These are phyloP conservation scores for Aphelinus certus DNA, from an alignment of 1,140 invertebrate species.

Conservation along the genomic window DNA sequence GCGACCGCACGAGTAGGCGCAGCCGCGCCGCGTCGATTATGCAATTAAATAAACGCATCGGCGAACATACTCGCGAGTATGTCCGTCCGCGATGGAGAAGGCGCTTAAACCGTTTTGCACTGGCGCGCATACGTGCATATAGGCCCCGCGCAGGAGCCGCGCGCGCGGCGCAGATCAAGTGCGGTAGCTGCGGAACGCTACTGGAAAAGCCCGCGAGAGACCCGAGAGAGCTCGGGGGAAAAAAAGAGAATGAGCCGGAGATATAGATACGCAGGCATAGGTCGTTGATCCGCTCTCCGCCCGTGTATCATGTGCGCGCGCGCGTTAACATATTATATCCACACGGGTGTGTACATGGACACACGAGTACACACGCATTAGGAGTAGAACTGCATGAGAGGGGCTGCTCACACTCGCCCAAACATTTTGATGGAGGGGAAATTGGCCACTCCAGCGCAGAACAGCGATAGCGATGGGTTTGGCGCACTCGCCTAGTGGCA, in stretches of 20 bases:
- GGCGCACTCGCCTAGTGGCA: neutral
- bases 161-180: conserved; percentile 6
- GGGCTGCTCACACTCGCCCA: too few species aligned
- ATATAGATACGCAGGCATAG: conserved; percentile 65
- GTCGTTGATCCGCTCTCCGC: conserved; percentile 70
- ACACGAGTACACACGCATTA: neutral
- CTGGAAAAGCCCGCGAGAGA: too few species aligned
- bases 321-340: conserved; percentile 23
- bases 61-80: conserved; percentile 9
- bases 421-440: too few species aligned
- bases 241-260: neutral
- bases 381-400: too few species aligned
- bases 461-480: conserved; percentile 5
- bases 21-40: conserved; percentile 10
- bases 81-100: neutral
- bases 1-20: neutral
- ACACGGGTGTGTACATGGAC: neutral
- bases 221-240: neutral
- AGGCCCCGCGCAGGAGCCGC: too few species aligned
- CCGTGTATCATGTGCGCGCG: conserved; percentile 24
- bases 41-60: conserved; percentile 27
- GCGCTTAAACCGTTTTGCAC: conserved; percentile 14
- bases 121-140: neutral
- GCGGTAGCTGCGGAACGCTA: neutral
- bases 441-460: neutral